Evolutionary conservation across 2,888 invertebrate genomes (phyloP), one percentile per base, ranked within the genome.

Genomic region (Cerceris rybyensis): DNA sequence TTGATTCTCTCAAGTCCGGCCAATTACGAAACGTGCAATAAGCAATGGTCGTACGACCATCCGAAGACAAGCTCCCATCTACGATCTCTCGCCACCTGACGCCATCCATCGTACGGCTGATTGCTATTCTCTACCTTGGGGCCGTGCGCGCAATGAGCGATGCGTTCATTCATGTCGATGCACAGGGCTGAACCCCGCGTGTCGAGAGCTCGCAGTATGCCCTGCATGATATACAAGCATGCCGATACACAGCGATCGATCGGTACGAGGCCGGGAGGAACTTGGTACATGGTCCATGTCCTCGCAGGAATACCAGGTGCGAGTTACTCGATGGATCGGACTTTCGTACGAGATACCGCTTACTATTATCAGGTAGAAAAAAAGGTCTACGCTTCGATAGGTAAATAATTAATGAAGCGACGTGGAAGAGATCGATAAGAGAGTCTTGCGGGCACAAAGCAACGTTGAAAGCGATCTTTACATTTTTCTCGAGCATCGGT

Each of bases 41-140:
- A 82, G 80, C 73, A 77, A 78, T 78, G 75, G 71, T 57, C 70
- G 67, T 74, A 76, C 75, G 84, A 80, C 64, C 65, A 54, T 71
- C 46, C 57, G 73, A 75, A 75, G 78, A 81, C 74, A 64, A 71
- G 78, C 70, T 59, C 60, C 66, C 70, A 70, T 82, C 77, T 69
- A 75, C 80, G 75, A 84, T 88, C 83, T 87, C 83, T 85, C 79
- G 83, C 87, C 88, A 89, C 88, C 88, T 88, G 88, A 88, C 84
- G 88, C 88, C 88, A 86, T 88, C 82, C 88, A 88, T 87, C 86
- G 84, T 86, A 61, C 70, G 71, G 80, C 76, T 88, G 86, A 88
- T 87, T 88, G 77, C 87, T 82, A 82, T 87, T 85, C 83, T 83
- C 77, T 78, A 78, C 76, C 84, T 77, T 75, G 76, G 81, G 79